Base-by-base conservation (phyloP, 2,888 invertebrate species). In the Metopia argyrocephala region DNA sequence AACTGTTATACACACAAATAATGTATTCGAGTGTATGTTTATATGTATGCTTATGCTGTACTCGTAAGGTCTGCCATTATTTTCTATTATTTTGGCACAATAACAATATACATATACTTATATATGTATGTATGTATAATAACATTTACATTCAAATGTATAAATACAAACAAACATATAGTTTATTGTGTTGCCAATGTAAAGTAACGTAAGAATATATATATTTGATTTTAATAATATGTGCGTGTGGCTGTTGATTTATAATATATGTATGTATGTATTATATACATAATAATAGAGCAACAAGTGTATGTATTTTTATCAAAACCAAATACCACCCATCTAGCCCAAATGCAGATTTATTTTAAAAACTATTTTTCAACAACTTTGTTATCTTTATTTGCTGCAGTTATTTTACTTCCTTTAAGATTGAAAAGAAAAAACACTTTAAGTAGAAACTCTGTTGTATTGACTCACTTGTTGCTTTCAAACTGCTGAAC, bases 241-340 rank as follows among this genome's bases (percentile, higher is more conserved):
- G 15, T 20, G 12, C n/a, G 15, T 27, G 48, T 23, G 38, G 6
- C 28, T 28, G 18, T 71, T 20, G 46, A 31, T 59, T 28, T 64
- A 27, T n/a, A 18, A n/a, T 1, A 46, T 64, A 54, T 25, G 59
- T 75, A 48, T 65, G 38, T 28, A 38, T 28, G 52, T 45, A n/a
- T n/a, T n/a, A n/a, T n/a, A 78, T 27, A 45, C 27, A 7, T 28
- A 18, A 3, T 59, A 66, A 45, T 23, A 23, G 61, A 68, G 45
- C 75, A 76, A 76, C 75, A 76, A 68, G 75, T 76, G 48, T 27
- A 23, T 74, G n/a, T 59, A 31, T 50, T 25, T 65, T n/a, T 27
- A 31, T 59, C 50, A n/a, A 76, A 31, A n/a, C n/a, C n/a, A n/a
- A n/a, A n/a, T n/a, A n/a, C 50, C 45, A 65, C 52, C 59, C 65